A percentile compares a stretch with the other conserved stretches of the same genome.
phyloP scores from a whole-genome alignment of 2,113 vertebrate genomes.

The Crotalus tigris region DNA sequence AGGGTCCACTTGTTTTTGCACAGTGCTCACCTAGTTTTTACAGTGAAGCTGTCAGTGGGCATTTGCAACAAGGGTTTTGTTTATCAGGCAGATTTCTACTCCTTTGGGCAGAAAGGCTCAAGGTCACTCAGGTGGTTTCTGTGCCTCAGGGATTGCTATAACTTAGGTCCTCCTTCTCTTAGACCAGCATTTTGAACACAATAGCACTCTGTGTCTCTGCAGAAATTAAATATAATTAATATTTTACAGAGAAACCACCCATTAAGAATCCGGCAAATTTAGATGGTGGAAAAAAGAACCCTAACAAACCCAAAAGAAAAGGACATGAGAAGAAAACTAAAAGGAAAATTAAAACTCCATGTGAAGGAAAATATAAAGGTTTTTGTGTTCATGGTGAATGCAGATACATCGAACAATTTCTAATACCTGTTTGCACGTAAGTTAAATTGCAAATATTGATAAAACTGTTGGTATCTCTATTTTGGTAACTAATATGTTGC shows the following conservation, averaged over 20 bases:
- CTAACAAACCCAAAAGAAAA: constrained; percentile 66
- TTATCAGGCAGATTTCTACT: neutral
- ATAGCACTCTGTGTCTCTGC: neutral
- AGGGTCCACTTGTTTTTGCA: neutral
- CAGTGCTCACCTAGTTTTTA: neutral
- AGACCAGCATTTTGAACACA: neutral
- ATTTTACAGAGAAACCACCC: constrained; percentile 68
- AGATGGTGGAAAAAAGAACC: constrained; percentile 61
- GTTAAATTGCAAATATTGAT: constrained; percentile 36
- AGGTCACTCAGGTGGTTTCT: neutral
- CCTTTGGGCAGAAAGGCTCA: neutral
- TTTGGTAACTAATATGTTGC: neutral
- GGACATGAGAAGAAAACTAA: constrained; percentile 68
- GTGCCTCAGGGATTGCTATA: neutral
- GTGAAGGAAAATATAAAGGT: constrained; percentile 70
- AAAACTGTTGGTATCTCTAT: neutral
- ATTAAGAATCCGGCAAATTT: constrained; percentile 62
- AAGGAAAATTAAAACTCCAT: constrained; percentile 72
- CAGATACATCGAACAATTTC: constrained; percentile 60
- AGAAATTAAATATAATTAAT: neutral
- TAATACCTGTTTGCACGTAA: constrained; percentile 72
- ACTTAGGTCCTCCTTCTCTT: neutral
- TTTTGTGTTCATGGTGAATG: constrained; percentile 80
- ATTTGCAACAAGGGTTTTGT: neutral
- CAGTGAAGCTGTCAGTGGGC: neutral